Evolutionary conservation across 2,797 vertebrate species (phyloP), one percentile per base, ranked within the genome.

Genomic region (Sphenodon punctatus): DNA sequence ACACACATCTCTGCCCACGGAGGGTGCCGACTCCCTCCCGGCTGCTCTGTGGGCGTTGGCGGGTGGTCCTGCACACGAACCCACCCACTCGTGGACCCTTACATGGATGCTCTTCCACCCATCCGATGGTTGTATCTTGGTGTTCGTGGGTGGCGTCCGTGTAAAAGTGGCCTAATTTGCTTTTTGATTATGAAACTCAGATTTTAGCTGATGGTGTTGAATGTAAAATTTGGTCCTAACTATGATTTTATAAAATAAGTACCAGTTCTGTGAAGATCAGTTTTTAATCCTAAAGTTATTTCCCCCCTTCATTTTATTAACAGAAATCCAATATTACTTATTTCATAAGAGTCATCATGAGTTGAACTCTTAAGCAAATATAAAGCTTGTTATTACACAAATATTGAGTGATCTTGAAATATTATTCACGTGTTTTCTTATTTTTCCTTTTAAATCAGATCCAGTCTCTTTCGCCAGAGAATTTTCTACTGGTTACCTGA

Each of bases 401-500:
- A 36, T 36, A 7, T 55, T 58, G 32, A 58, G 58, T 58, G 22
- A 12, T 34, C 23, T 32, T 34, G 17, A 56, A 55, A 32, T 30
- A 56, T 55, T 55, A 30, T 32, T 36, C 4, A 58, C 58, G 23
- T 48, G 20, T 16, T 32, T 42, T 10, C n/a, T 42, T 60, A 41
- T 46, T 67, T 41, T 61, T 46, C 67, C 53, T 25, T 49, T 27
- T 4, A 88, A 88, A 66, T 76, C 93, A 99, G 98, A 96, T 65
- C 95, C 97, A 78, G 95, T 92, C 67, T 96, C 94, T 15, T 92
- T 99, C 89, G 90, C 97, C 45, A 97, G 94, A 88, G 96, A 96
- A 55, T 99, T 99, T 95, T 95, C 97, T 38, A 97, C 72, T 65
- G 98, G 98, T 36, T 99, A 97, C 78, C 95, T 99, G 1, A 94